Conservation (phyloP, 2,888 invertebrate species). For the Sycophila texana region DNA sequence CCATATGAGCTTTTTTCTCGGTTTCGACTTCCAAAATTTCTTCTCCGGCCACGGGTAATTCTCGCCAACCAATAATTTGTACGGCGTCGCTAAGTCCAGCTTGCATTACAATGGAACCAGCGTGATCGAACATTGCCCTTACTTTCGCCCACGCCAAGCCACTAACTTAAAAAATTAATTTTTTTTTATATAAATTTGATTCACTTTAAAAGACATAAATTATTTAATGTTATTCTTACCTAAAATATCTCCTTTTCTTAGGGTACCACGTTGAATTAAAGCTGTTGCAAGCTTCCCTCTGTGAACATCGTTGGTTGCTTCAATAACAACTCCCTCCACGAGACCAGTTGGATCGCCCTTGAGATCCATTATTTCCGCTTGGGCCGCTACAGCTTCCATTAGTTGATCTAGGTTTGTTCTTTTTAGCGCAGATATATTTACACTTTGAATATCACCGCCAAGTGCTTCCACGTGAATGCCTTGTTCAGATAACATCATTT, state of each 20-base stretch:
- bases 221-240: conserved; percentile 64
- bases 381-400: conserved; percentile 88
- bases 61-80: conserved; percentile 93
- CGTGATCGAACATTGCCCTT: conserved; percentile 87
- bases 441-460: conserved; percentile 94
- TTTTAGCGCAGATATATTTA: conserved; percentile 94
- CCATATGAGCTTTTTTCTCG: conserved; percentile 84
- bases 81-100: conserved; percentile 90
- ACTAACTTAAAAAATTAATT: conserved; percentile 80
- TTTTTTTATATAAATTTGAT: not conserved
- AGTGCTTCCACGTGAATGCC: conserved; percentile 90
- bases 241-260: conserved; percentile 78
- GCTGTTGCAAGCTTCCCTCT: conserved; percentile 81
- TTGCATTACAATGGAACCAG: conserved; percentile 80
- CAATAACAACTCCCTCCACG: conserved; percentile 94
- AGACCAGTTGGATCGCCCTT: conserved; percentile 88
- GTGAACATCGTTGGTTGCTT: conserved; percentile 84
- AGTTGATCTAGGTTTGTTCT: conserved; percentile 86
- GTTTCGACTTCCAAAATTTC: conserved; percentile 87
- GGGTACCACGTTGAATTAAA: conserved; percentile 80
- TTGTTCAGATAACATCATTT: conserved; percentile 84
- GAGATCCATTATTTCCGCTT: conserved; percentile 92
- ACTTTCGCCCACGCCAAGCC: conserved; percentile 91
- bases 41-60: conserved; percentile 93
- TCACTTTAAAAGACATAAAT: not conserved